Percentiles rank a stretch among this genome's conserved stretches.
phyloP scores from a whole-genome alignment of 2,797 vertebrate genomes.

The Halcyon badia region DNA sequence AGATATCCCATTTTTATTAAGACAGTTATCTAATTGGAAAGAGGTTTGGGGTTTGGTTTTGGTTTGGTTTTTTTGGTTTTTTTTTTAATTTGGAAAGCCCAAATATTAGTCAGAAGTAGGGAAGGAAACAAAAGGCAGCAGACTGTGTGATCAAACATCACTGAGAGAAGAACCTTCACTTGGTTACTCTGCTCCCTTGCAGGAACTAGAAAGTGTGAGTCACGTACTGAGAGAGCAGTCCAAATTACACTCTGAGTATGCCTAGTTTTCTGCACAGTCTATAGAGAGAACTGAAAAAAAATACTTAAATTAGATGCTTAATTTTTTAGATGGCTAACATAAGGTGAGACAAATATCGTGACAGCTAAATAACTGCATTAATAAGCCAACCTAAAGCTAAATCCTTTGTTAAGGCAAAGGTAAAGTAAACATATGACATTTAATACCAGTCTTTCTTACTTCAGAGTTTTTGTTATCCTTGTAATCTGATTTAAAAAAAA shows the following conservation, averaged over 20 bases:
- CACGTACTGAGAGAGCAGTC: not conserved
- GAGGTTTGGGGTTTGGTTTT: not conserved
- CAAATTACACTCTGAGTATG: fast-evolving
- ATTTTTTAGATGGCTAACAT: not conserved
- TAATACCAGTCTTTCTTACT: not conserved
- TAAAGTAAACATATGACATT: not conserved
- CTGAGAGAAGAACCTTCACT: not conserved
- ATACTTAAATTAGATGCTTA: not conserved
- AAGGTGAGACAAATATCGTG: not conserved
- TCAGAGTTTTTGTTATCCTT: not conserved
- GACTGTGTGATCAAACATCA: not conserved
- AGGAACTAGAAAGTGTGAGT: not conserved
- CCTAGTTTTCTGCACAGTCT: not conserved
- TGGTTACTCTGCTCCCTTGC: not conserved
- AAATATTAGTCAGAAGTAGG: not conserved
- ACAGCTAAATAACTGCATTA: not conserved
- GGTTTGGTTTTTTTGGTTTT: not conserved
- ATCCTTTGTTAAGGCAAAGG: not conserved
- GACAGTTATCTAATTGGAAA: not conserved
- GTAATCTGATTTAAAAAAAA: not conserved
- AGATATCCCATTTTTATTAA: not conserved
- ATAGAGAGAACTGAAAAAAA: not conserved
- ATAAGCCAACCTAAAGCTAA: not conserved
- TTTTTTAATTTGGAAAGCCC: not conserved
- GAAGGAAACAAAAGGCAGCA: not conserved